A percentile compares a stretch with the other conserved stretches of the same genome.
Conservation (phyloP, 1,140 invertebrate species). For the Lepidurus packardi region DNA sequence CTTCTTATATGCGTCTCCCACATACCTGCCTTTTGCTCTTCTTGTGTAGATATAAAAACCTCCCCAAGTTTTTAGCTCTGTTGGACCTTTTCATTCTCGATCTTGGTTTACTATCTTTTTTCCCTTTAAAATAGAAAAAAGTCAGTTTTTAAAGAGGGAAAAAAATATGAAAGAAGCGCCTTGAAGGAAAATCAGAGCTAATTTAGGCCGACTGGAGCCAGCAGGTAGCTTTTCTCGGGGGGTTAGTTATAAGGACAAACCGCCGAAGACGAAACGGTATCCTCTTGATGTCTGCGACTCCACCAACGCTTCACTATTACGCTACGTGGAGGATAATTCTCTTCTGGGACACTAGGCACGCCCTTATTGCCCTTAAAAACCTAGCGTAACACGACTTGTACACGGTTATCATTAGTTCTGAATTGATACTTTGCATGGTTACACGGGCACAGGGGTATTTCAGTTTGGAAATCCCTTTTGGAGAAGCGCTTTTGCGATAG, state of each 20-base stretch:
- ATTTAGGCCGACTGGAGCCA: conserved; percentile 17
- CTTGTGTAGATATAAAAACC: conserved; percentile 19
- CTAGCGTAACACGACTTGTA: too few relatives aligned
- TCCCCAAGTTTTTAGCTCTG: not conserved
- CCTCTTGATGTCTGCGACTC: not conserved
- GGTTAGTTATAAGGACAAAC: not conserved
- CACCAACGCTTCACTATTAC: not conserved
- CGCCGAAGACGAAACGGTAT: not conserved
- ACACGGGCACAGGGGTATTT: too few relatives aligned
- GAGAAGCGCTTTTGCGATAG: too few relatives aligned
- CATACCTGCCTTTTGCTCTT: conserved; percentile 7
- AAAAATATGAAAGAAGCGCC: conserved; percentile 1
- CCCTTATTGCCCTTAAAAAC: not conserved
- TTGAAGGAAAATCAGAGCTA: conserved; percentile 15
- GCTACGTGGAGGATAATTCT: not conserved
- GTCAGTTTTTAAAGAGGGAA: not conserved
- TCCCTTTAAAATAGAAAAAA: conserved; percentile 1
- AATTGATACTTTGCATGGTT: too few relatives aligned
- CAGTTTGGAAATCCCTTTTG: too few relatives aligned
- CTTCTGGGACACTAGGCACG: not conserved
- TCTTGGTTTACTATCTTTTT: conserved; percentile 7
- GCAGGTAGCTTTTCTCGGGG: not conserved
- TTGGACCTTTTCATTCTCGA: not conserved
- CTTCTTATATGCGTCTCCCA: not conserved
- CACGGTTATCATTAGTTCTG: too few relatives aligned